Evolutionary conservation across 1,140 invertebrate genomes (phyloP).

Genomic region (Drosophila melanogaster): DNA sequence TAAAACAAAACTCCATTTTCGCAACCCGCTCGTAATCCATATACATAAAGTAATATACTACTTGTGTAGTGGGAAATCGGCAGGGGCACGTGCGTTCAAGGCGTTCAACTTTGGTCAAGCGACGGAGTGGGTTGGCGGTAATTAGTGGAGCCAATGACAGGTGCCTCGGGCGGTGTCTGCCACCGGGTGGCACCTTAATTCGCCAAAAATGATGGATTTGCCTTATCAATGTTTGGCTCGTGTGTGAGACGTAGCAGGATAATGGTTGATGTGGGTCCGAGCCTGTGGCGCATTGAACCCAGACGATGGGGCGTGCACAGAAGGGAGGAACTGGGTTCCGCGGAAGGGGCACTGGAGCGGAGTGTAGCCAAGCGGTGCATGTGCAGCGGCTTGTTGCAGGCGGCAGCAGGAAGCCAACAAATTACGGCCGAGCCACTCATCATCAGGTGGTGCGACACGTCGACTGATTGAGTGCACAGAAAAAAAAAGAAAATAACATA

Average conservation of each 20-base stretch:
- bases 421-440: conserved; percentile 66
- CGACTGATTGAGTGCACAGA: conserved; percentile 60
- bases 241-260: conserved; percentile 17
- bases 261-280: conserved; percentile 33
- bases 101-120: conserved; percentile 58
- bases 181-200: conserved; percentile 70
- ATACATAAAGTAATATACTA: not conserved
- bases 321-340: not conserved
- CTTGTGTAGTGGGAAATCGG: conserved; percentile 14
- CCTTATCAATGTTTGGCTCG: conserved; percentile 63
- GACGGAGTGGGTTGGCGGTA: conserved; percentile 49
- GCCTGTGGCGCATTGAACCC: conserved; percentile 70
- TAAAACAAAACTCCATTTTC: conserved; percentile 46
- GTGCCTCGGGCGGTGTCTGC: conserved; percentile 49
- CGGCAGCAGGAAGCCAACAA: conserved; percentile 68
- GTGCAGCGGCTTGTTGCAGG: conserved; percentile 80
- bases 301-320: conserved; percentile 25
- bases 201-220: conserved; percentile 64
- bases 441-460: conserved; percentile 75
- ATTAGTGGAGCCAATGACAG: conserved; percentile 48
- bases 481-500: not conserved
- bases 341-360: conserved; percentile 6
- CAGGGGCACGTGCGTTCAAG: conserved; percentile 64
- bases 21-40: conserved; percentile 29
- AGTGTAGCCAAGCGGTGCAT: conserved; percentile 74